Base-by-base conservation (phyloP, 2,797 vertebrate species). In the Chiloscyllium punctatum region DNA sequence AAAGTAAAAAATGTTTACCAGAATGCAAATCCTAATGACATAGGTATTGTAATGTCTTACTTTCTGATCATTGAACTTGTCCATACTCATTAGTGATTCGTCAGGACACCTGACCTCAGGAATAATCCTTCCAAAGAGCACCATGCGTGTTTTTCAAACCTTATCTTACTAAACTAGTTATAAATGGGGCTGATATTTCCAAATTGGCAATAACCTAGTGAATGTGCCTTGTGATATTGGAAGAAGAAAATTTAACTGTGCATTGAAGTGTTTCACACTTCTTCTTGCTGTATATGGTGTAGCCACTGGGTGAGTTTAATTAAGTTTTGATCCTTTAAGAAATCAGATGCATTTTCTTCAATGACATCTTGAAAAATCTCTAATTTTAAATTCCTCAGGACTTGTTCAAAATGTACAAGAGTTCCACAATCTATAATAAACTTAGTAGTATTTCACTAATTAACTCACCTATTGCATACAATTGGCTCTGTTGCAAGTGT, bases 321-420 rank as follows among this genome's bases (percentile, higher is more conserved):
- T 90, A 90, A 90, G 27, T 90, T 90, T 90, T 90, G 87, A 53
- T 90, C 87, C 87, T 51, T 90, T 33, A 53, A 51, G 87, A 90
- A 90, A 90, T 90, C 87, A 90, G 9, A 90, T 62, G 53, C 27
- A 18, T 27, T 90, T 62, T 90, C 53, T n/a, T 33, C 51, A 62
- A 53, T 57, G 87, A 62, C 11, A 62, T 90, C 53, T 15, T 90
- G 53, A 62, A 62, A 33, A 57, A 62, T 11, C 77, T 84, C 37
- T 84, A 5, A 84, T 84, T 21, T 57, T n/a, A 57, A 53, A 16
- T 4, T 16, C 27, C 6, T 30, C 15, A 33, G 51, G 30, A 23
- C 9, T 62, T 90, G 51, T n/a, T 53, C 30, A 62, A 30, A 53
- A 62, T 27, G 33, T 57, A 62, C 27, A 5, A 1, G 87, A 42